These are phyloP conservation scores for Eupithecia vulgata DNA, from an alignment of 2,888 invertebrate genomes.

Conservation along the genomic window DNA sequence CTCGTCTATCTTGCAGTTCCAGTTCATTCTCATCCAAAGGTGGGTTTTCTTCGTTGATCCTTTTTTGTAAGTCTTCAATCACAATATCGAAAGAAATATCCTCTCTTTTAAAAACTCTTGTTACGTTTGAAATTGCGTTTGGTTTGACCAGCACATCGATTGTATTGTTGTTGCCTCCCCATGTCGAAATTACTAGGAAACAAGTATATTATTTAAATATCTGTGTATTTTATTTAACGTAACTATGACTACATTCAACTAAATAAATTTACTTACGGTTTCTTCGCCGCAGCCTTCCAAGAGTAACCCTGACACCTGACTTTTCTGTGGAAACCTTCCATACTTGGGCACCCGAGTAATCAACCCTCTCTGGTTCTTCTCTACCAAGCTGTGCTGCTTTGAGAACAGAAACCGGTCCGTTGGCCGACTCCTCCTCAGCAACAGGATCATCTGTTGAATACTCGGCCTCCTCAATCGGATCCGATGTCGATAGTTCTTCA, in stretches of 20 bases:
- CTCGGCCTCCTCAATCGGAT: constrained; percentile 44
- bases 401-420: constrained; percentile 41
- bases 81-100: constrained; percentile 88
- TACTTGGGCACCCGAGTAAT: constrained; percentile 90
- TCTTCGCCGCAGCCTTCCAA: constrained; percentile 66
- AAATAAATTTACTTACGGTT: constrained; percentile 64
- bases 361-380: constrained; percentile 70
- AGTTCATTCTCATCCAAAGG: constrained; percentile 86
- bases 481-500: constrained; percentile 40
- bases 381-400: constrained; percentile 46
- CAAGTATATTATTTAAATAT: constrained; percentile 3
- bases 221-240: not conserved
- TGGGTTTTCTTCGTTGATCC: constrained; percentile 92
- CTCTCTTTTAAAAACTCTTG: constrained; percentile 84
- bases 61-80: constrained; percentile 90
- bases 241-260: not conserved
- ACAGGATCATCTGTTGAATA: constrained; percentile 45
- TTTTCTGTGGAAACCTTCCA: constrained; percentile 86
- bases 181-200: constrained; percentile 84
- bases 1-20: constrained; percentile 87
- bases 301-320: constrained; percentile 70
- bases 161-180: constrained; percentile 86
- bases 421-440: constrained; percentile 39
- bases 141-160: constrained; percentile 90
- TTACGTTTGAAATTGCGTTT: constrained; percentile 85